These are phyloP conservation scores for Ennomos erosarius DNA, from an alignment of 2,888 invertebrate species.

Conservation along the genomic window DNA sequence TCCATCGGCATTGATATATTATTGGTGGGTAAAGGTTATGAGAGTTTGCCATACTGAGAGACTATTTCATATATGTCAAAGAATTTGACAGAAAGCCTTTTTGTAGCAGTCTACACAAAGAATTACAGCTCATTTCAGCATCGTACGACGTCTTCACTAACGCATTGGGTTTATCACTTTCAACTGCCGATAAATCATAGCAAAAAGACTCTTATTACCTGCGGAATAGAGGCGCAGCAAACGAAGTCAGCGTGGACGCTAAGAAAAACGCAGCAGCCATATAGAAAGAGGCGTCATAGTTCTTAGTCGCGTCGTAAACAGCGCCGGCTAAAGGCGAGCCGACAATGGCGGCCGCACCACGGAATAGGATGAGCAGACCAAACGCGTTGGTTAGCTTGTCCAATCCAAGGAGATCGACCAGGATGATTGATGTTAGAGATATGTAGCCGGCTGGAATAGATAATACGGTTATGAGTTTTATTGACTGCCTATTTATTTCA, in stretches of 20 bases:
- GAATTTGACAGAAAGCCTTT: not conserved
- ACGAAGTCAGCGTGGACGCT: constrained; percentile 93
- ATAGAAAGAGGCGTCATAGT: constrained; percentile 95
- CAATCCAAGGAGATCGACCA: constrained; percentile 97
- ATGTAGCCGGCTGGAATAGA: constrained; percentile 94
- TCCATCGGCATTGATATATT: too few species aligned
- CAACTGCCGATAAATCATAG: not conserved
- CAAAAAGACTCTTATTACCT: constrained; percentile 49
- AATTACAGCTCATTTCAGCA: too few species aligned
- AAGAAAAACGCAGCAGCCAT: constrained; percentile 96
- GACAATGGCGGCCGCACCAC: constrained; percentile 96
- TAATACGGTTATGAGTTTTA: not conserved
- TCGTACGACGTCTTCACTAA: too few species aligned
- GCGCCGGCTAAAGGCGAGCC: constrained; percentile 94
- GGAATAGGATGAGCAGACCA: constrained; percentile 96
- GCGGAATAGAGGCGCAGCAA: constrained; percentile 90
- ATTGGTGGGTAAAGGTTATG: too few species aligned
- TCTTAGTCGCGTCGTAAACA: constrained; percentile 94
- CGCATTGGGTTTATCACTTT: constrained; percentile 7
- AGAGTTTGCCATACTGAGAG: too few species aligned
- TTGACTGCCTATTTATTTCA: too few species aligned
- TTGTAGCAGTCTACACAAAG: too few species aligned
- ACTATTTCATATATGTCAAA: too few species aligned
- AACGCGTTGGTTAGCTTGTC: constrained; percentile 99
- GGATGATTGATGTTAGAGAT: constrained; percentile 98